These are phyloP conservation scores for Myotis findleyi DNA, from an alignment of 2,797 vertebrate genomes.

Conservation along the genomic window DNA sequence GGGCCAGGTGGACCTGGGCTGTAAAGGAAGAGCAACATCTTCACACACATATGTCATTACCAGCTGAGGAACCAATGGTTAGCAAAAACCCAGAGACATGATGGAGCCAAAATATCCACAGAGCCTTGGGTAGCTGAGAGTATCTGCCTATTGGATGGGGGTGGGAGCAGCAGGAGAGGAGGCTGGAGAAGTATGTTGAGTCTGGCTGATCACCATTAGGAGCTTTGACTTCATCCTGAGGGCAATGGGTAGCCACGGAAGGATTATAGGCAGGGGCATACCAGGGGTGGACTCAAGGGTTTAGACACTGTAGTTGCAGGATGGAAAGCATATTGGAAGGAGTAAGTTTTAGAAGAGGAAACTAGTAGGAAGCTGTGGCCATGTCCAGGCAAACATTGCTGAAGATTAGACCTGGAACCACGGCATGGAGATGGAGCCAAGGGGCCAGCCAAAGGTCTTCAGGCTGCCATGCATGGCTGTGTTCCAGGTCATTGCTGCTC, in stretches of 20 bases:
- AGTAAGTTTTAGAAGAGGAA: neutral
- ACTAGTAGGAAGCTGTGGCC: neutral
- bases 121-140: neutral
- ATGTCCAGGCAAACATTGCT: neutral
- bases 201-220: neutral
- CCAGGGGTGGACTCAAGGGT: neutral
- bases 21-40: neutral
- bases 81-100: neutral
- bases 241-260: neutral
- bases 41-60: neutral
- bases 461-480: neutral
- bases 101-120: neutral
- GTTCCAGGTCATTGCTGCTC: constrained; percentile 78
- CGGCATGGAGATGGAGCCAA: neutral
- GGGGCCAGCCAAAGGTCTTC: neutral
- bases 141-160: neutral
- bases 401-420: neutral
- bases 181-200: neutral
- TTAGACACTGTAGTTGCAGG: neutral
- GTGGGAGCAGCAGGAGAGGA: neutral
- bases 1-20: neutral
- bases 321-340: neutral
- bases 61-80: neutral
- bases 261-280: neutral
- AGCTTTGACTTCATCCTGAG: neutral